phyloP scores from a whole-genome alignment of 2,797 vertebrate genomes.

The Rhinoraja longicauda region DNA sequence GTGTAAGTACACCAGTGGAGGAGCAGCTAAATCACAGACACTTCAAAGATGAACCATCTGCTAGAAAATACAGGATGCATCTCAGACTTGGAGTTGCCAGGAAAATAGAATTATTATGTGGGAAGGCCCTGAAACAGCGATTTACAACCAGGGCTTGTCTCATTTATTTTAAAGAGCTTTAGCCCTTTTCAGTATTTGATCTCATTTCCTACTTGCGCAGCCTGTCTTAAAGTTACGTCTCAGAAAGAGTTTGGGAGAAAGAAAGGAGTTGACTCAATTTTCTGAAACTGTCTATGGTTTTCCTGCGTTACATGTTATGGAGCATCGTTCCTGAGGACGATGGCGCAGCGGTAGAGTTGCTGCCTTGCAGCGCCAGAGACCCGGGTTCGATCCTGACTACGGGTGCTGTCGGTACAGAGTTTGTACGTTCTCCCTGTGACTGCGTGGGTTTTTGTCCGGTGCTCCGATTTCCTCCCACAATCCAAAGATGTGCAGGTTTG shows the following conservation, averaged over 20 bases:
- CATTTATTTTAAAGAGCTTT: conserved; percentile 32
- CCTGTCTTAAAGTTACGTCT: background rate
- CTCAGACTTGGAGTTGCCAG: conserved; percentile 32
- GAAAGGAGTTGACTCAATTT: too few relatives aligned
- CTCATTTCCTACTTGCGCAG: conserved; percentile 11
- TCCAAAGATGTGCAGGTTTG: too few relatives aligned
- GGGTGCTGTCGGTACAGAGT: too few relatives aligned
- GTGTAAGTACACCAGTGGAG: background rate
- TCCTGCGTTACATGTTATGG: background rate
- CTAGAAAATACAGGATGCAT: conserved; percentile 30
- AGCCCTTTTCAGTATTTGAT: conserved; percentile 18
- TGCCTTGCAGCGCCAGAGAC: too few relatives aligned
- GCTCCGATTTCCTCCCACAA: too few relatives aligned
- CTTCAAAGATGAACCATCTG: conserved; percentile 38
- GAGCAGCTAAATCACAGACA: conserved; percentile 31
- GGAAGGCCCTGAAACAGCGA: conserved; percentile 21
- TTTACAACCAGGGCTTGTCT: conserved; percentile 33
- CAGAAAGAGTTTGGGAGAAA: background rate
- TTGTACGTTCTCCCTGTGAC: too few relatives aligned
- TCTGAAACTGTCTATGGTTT: background rate
- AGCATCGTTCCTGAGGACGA: too few relatives aligned
- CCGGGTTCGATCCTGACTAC: too few relatives aligned
- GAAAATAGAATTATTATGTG: conserved; percentile 37
- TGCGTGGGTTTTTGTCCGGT: too few relatives aligned
- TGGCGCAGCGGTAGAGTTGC: too few relatives aligned